Percentiles rank a stretch among this genome's conserved stretches.
Evolutionary conservation across 2,113 vertebrate genomes (phyloP).

Genomic region (Turnix velox): DNA sequence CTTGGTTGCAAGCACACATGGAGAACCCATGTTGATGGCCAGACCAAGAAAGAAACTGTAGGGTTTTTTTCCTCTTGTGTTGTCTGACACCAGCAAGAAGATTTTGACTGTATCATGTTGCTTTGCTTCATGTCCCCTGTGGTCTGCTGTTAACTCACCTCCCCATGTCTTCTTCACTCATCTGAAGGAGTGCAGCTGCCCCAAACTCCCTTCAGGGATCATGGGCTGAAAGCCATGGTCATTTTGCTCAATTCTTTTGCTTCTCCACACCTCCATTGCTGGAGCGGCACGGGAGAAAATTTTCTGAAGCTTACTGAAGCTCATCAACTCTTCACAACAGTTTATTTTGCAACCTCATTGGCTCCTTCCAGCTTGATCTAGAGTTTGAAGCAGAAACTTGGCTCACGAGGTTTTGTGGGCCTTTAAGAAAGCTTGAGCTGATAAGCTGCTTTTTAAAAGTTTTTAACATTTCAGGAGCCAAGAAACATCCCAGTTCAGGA

Average conservation of each 20-base stretch:
- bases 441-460: conserved; percentile 44
- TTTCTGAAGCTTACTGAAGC: not conserved
- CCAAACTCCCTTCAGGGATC: not conserved
- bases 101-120: not conserved
- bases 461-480: conserved; percentile 37
- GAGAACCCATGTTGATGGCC: not conserved
- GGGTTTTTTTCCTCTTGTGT: not conserved
- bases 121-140: not conserved
- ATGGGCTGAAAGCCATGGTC: not conserved
- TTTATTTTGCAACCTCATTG: not conserved
- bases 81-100: not conserved
- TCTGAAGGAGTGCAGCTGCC: not conserved
- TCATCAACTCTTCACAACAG: not conserved
- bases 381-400: not conserved
- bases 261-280: not conserved
- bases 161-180: not conserved
- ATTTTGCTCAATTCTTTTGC: not conserved
- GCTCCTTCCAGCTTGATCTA: not conserved
- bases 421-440: conserved; percentile 46
- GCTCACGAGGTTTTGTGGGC: not conserved
- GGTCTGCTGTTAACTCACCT: not conserved
- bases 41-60: not conserved
- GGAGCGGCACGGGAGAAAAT: not conserved
- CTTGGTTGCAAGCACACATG: not conserved
- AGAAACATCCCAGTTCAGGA: conserved; percentile 46